Evolutionary conservation across 2,888 invertebrate genomes (phyloP).

Genomic region (Seira ritae): DNA sequence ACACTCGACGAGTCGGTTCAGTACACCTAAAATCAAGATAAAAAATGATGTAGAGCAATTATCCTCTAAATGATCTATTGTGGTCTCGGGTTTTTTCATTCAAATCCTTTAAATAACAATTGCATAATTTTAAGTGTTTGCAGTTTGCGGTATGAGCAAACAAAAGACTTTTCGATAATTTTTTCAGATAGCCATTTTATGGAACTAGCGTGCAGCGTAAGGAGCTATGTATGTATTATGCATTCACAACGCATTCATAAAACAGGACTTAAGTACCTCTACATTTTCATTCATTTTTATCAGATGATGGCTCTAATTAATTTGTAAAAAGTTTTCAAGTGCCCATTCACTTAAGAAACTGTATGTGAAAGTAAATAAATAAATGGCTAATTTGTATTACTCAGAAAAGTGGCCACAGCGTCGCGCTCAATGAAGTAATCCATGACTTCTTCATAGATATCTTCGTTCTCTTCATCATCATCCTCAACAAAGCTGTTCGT

Average conservation of each 20-base stretch:
- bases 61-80: not conserved
- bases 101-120: not conserved
- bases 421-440: slow-evolving; percentile 55
- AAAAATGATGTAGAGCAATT: not conserved
- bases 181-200: too few relatives aligned
- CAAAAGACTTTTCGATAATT: not conserved
- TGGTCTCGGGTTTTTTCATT: slow-evolving; percentile 2
- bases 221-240: too few relatives aligned
- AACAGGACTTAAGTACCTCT: too few relatives aligned
- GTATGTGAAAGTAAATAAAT: slow-evolving; percentile 50
- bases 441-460: slow-evolving; percentile 43
- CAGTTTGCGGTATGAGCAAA: not conserved
- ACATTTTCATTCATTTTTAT: too few relatives aligned
- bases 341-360: not conserved
- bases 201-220: too few relatives aligned
- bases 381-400: slow-evolving; percentile 44
- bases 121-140: not conserved
- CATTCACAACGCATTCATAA: not conserved
- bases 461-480: slow-evolving; percentile 28
- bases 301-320: slow-evolving; percentile 53
- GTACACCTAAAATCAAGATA: slow-evolving; percentile 30
- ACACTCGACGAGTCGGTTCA: slow-evolving; percentile 37
- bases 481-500: slow-evolving; percentile 8
- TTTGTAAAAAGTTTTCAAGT: slow-evolving; percentile 38
- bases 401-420: slow-evolving; percentile 57